Conservation (phyloP, 2,113 vertebrate species). For the Cyanoderma ruficeps region DNA sequence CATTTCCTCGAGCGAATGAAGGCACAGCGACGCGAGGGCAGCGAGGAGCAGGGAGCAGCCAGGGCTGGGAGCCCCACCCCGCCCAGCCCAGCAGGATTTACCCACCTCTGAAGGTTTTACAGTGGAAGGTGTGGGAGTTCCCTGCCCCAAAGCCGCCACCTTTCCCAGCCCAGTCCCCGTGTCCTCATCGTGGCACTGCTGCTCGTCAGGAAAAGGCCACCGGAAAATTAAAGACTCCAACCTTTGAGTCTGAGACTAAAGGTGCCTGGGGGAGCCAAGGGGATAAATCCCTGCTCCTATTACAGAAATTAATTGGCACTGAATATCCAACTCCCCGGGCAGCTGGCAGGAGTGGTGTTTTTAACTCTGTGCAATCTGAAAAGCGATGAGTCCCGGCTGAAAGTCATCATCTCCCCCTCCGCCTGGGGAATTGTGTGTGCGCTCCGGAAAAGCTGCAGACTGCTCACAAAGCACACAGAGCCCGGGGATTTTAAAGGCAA, state of each 20-base stretch:
- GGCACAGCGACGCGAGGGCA: slow-evolving; percentile 49
- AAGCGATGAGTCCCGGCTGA: background rate
- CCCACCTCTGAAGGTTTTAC: background rate
- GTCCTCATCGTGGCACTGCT: background rate
- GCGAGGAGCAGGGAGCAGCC: background rate
- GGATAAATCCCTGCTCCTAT: slow-evolving; percentile 13
- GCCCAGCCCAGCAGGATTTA: background rate
- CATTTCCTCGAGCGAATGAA: background rate
- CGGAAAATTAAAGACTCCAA: background rate
- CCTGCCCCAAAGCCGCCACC: background rate
- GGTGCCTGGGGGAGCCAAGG: background rate
- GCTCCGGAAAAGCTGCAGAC: background rate
- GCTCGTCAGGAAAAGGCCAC: background rate
- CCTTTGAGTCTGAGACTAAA: background rate
- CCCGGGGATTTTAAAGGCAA: slow-evolving; percentile 14
- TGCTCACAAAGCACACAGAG: background rate
- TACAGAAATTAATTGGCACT: slow-evolving; percentile 56
- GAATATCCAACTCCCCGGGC: background rate
- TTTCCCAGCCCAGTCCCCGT: background rate
- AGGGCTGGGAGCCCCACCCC: background rate
- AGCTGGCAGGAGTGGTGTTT: background rate
- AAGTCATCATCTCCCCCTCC: background rate
- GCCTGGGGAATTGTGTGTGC: background rate
- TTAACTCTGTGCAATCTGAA: background rate
- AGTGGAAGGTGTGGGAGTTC: background rate